Conservation (phyloP, 1,140 invertebrate genomes). For the Homarus americanus region DNA sequence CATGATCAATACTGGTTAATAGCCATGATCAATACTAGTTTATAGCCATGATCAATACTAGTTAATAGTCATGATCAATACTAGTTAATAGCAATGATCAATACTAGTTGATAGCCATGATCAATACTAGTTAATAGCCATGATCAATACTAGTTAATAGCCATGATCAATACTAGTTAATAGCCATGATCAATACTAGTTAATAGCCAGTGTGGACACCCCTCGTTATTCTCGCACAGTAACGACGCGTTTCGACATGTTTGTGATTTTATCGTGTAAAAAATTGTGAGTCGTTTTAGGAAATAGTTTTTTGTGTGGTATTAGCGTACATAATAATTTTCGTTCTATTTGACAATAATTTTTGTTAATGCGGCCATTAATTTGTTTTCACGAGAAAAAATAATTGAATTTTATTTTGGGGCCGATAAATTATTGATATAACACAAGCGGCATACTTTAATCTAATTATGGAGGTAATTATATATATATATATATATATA, state of each 20-base stretch:
- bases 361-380: slow-evolving; percentile 12
- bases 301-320: background rate
- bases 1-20: no score
- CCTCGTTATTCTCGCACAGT: background rate
- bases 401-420: slow-evolving; percentile 20
- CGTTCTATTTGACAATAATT: slow-evolving; percentile 5
- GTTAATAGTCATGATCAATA: no score
- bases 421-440: background rate
- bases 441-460: background rate
- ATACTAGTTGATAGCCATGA: no score
- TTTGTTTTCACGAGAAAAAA: slow-evolving; percentile 17
- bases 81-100: no score
- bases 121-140: no score
- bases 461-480: slow-evolving; percentile 1
- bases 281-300: background rate
- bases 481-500: slow-evolving; percentile 33
- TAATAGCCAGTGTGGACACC: background rate
- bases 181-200: background rate
- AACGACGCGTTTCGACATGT: background rate
- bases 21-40: no score
- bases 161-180: no score
- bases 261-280: slow-evolving; percentile 11
- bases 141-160: no score
- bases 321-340: slow-evolving; percentile 20
- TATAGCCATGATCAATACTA: no score